Evolutionary conservation across 2,797 vertebrate genomes (phyloP), one percentile per base, ranked within the genome.

Genomic region (Rhynchotus rufescens): DNA sequence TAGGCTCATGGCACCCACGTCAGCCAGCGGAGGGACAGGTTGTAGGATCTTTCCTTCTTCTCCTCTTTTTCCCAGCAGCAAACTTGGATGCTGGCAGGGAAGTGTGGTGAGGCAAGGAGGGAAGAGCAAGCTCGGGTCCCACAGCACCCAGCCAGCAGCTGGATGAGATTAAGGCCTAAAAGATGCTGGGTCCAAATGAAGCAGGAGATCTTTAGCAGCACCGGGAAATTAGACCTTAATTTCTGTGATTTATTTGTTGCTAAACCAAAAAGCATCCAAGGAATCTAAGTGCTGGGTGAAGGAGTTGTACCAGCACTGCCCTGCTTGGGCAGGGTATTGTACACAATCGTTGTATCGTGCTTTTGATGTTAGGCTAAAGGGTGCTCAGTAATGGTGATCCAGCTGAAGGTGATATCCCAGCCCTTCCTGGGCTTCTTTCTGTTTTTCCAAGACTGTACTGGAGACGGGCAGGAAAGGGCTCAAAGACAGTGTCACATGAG

Each of bases 391-490:
- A 12, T 17, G 12, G 23, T 75, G 61, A 23, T 73, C 68, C 28
- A 28, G 25, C 72, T 72, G 60, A n/a, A 45, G 38, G 4, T 11
- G 54, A 4, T 34, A 14, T 3, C 2, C 2, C 23, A 8, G 14
- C 60, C 3, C 51, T 80, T 9, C 32, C 15, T 72, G 47, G n/a
- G 38, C 38, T 79, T 47, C 59, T 47, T 62, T 56, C 51, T 51
- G 1, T 47, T 75, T 15, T 12, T 2, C 1, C 0, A 2, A 10
- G 61, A 51, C 30, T 21, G 1, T 22, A 26, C 26, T 30, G 12
- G 62, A 10, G 26, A 34, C 21, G 42, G 38, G 32, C 47, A 49
- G 68, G 62, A 78, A 51, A 44, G 72, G 22, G 30, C 40, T 38
- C 36, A 21, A 20, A 30, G 36, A 60, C 10, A 17, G 13, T 8